Evolutionary conservation across 2,113 vertebrate genomes (phyloP).

Genomic region (Corydoras sp.): DNA sequence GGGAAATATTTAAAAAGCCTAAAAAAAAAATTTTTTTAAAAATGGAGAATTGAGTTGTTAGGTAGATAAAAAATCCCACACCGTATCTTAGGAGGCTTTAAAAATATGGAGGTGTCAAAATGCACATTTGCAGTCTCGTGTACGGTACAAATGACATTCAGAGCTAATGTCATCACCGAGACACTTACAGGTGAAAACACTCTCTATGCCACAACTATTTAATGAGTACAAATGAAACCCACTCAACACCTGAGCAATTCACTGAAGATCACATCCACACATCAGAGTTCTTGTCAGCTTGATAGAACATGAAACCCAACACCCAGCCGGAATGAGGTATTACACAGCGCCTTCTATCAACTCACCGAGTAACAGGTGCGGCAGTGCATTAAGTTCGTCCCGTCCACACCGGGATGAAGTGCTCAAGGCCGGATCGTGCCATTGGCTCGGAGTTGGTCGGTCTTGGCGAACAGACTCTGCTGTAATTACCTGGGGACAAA

Average conservation of each 20-base stretch:
- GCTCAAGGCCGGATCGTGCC: conserved; percentile 22
- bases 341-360: background rate
- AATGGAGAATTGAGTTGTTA: no score
- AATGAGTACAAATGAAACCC: no score
- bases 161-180: no score
- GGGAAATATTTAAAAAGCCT: no score
- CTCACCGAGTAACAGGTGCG: background rate
- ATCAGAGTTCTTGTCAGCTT: conserved; percentile 18
- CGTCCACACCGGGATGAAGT: conserved; percentile 8
- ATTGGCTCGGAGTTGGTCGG: conserved; percentile 4
- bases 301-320: conserved; percentile 11
- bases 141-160: no score
- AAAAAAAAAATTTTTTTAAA: no score
- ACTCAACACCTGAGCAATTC: background rate
- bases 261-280: background rate
- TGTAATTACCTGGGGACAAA: conserved; percentile 59
- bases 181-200: no score
- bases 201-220: no score
- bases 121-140: no score
- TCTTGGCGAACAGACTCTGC: conserved; percentile 22
- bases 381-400: conserved; percentile 7
- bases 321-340: conserved; percentile 16
- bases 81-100: no score
- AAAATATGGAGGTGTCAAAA: no score
- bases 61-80: no score